Evolutionary conservation across 30 jellyfish, hydroid and myxozoan species (phyloP), one percentile per base, ranked within the genome.

Genomic region (Cassiopea andromeda): DNA sequence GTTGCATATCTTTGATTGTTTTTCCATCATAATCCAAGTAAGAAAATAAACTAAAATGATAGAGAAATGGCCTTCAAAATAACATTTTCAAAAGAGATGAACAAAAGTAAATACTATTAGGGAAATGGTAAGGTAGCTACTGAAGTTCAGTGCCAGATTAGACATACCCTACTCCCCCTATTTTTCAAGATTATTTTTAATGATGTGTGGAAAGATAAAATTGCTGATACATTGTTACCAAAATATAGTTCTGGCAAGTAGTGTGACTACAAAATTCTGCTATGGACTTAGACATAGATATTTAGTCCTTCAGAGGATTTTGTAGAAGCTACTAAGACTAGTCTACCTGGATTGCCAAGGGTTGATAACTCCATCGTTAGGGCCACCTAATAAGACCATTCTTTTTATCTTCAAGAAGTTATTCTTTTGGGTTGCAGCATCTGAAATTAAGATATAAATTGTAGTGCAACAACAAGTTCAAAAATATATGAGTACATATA

Each of bases 321-420:
- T 54, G 12, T 54, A 6, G 12, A 54, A 54, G 27, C 73, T 2
- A 64, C 27, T 5, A 64, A 64, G 15, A 64, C 2, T 27, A 18
- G 27, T 13, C 54, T 67, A 96, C 99, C 99, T 96, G 6, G 99
- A 96, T 60, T 96, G 98, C 99, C 99, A 96, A 15, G 99, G 99
- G 76, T 77, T 92, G 16, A 96, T 96, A 48, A 96, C 98, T 19
- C 96, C 99, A 89, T 96, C 99, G 19, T 88, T 97, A 66, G 98
- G 98, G 17, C 99, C 99, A 58, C 99, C 99, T 17, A 96, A 75
- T 47, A 89, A 66, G 16, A 96, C 99, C 19, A 96, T 16, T 77
- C 82, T 87, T 60, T 74, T 77, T 8, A 96, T 27, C 78, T 81
- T 87, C 85, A 94, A 61, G 71, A 94, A 94, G 73, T 90, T 94